Conservation (phyloP, 2,888 invertebrate species). For the Apodemia zela region DNA sequence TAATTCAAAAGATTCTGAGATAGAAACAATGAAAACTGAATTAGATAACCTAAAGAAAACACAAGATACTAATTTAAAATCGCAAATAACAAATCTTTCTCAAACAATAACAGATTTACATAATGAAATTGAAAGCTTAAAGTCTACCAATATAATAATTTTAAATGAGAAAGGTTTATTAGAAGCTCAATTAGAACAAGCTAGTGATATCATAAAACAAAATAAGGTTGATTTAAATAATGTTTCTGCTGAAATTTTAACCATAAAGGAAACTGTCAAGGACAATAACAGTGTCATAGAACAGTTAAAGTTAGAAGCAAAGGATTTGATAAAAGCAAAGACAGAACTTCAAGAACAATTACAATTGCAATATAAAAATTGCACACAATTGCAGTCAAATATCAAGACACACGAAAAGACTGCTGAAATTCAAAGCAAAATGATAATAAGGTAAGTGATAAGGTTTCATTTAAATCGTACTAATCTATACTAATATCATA, state of each 20-base stretch:
- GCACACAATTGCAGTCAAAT: conserved; percentile 53
- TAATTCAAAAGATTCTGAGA: conserved; percentile 40
- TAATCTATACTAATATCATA: too few species aligned
- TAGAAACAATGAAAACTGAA: conserved; percentile 38
- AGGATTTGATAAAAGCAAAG: conserved; percentile 53
- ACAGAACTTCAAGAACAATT: conserved; percentile 48
- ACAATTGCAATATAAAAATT: conserved; percentile 55
- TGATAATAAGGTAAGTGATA: conserved; percentile 57
- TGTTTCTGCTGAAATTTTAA: conserved; percentile 55
- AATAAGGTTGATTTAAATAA: conserved; percentile 55
- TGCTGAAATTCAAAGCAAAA: conserved; percentile 61
- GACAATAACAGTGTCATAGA: conserved; percentile 51
- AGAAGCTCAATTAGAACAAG: conserved; percentile 52
- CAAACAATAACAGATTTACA: conserved; percentile 40
- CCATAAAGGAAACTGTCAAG: conserved; percentile 54
- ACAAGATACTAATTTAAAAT: conserved; percentile 25
- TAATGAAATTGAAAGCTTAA: conserved; percentile 46
- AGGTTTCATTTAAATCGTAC: too few species aligned
- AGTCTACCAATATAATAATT: conserved; percentile 49
- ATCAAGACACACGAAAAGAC: conserved; percentile 69
- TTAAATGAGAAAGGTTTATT: conserved; percentile 50
- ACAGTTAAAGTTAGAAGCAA: conserved; percentile 52
- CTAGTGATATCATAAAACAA: conserved; percentile 48
- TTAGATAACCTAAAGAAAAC: conserved; percentile 28
- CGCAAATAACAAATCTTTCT: conserved; percentile 40